Base-by-base conservation (phyloP, 2,888 invertebrate species). In the Suillia variegata region DNA sequence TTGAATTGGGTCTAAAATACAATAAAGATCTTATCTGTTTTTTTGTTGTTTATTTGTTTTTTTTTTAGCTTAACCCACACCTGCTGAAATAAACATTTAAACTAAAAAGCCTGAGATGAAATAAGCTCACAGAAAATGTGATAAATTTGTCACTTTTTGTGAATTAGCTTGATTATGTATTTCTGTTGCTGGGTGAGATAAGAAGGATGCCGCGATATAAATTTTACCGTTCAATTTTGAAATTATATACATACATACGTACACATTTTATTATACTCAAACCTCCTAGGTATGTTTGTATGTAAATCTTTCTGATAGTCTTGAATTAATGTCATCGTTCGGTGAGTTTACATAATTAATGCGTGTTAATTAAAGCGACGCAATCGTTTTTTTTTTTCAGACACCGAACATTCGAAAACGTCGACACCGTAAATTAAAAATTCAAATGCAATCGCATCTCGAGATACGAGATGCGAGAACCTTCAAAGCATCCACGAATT, bases 271-370 rank as follows among this genome's bases (percentile, higher is more conserved):
- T n/a, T n/a, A n/a, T n/a, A n/a, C n/a, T n/a, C n/a, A n/a, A n/a
- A n/a, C n/a, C n/a, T n/a, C n/a, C n/a, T 45, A 17, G 45, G n/a
- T 45, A 45, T 45, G 18, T 45, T 45, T 8, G 18, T 18, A 18
- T 5, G 18, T 13, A 45, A 45, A 45, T 5, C 26, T 38, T n/a
- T 3, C 45, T 45, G 45, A 45, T 45, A 45, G 18, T 5, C 5
- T 6, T 4, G 13, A 57, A 51, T 52, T 52, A 57, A 52, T 24
- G 42, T 38, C 49, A 56, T 56, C 56, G 24, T 51, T 62, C 65
- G 59, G 57, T 63, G 63, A 65, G 68, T 70, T 70, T 75, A 74
- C 74, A 74, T 74, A 75, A 70, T 69, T 70, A 74, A 75, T 73
- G 68, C 66, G 67, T 70, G 69, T 67, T 75, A 64, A 73, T 71